Conservation (phyloP, 2,888 invertebrate species). For the Didymodactylos carnosus region DNA sequence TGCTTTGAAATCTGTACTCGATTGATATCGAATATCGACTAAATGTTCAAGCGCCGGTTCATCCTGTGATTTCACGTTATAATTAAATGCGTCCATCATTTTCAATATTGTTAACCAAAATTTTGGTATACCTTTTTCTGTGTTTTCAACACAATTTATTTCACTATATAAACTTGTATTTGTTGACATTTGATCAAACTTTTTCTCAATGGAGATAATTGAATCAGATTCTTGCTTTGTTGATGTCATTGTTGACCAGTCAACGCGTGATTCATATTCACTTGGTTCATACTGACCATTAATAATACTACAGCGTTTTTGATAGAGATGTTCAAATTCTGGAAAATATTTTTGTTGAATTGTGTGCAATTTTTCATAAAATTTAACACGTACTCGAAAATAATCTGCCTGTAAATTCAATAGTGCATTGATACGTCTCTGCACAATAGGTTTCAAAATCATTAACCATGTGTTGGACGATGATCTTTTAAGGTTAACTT, state of each 20-base stretch:
- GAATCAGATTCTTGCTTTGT: background rate
- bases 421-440: slow-evolving; percentile 51
- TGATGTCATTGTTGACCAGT: background rate
- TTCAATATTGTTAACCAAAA: slow-evolving; percentile 91
- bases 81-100: slow-evolving; percentile 47
- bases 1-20: background rate
- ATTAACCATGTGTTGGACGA: too few relatives aligned
- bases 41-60: slow-evolving; percentile 67
- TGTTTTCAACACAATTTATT: background rate
- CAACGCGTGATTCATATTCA: slow-evolving; percentile 50
- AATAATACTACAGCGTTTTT: slow-evolving; percentile 42
- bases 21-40: slow-evolving; percentile 48
- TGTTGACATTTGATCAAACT: background rate
- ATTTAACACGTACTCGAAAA: slow-evolving; percentile 67
- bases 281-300: slow-evolving; percentile 61
- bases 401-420: slow-evolving; percentile 65
- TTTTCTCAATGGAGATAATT: background rate
- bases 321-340: slow-evolving; percentile 54
- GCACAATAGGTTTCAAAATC: background rate
- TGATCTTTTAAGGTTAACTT: too few relatives aligned
- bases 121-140: slow-evolving; percentile 54
- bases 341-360: slow-evolving; percentile 73
- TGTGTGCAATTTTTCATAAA: slow-evolving; percentile 76
- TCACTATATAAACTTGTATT: background rate
- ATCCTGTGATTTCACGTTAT: slow-evolving; percentile 48